Conservation (phyloP, 37 sponge, comb jelly and placozoan species). For the Halichondria panicea region DNA sequence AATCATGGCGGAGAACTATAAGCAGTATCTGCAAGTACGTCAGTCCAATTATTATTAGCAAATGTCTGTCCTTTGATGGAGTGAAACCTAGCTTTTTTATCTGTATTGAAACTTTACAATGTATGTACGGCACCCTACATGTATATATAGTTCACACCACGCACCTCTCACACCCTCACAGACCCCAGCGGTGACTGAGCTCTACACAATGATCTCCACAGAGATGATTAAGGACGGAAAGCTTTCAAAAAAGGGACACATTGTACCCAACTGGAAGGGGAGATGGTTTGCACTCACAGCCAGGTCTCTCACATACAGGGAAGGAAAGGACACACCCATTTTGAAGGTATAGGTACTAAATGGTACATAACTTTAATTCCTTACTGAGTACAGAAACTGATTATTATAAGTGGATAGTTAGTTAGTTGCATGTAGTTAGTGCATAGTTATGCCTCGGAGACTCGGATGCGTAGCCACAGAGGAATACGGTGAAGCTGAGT, state of each 20-base stretch:
- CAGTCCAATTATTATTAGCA: neutral
- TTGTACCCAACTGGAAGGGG: slow-evolving; percentile 60
- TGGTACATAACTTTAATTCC: too few species aligned
- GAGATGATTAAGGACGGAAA: slow-evolving; percentile 51
- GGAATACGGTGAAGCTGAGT: too few species aligned
- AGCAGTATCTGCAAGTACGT: neutral
- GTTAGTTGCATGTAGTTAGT: too few species aligned
- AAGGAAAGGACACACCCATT: slow-evolving; percentile 21
- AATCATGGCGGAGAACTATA: slow-evolving; percentile 20
- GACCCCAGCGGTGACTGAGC: neutral
- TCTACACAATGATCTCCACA: neutral
- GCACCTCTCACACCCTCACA: too few species aligned
- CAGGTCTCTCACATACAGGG: slow-evolving; percentile 43
- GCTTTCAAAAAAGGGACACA: slow-evolving; percentile 69
- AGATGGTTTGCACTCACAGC: slow-evolving; percentile 56
- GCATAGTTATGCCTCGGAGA: neutral
- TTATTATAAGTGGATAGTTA: too few species aligned
- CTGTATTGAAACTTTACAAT: neutral
- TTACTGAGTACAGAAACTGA: too few species aligned
- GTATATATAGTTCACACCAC: too few species aligned
- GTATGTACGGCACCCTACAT: neutral
- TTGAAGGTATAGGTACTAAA: too few species aligned
- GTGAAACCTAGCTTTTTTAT: too few species aligned
- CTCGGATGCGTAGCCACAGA: too few species aligned
- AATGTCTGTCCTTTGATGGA: neutral